These are phyloP conservation scores for Pseudococcus longispinus DNA, from an alignment of 2,888 invertebrate genomes.

Conservation along the genomic window DNA sequence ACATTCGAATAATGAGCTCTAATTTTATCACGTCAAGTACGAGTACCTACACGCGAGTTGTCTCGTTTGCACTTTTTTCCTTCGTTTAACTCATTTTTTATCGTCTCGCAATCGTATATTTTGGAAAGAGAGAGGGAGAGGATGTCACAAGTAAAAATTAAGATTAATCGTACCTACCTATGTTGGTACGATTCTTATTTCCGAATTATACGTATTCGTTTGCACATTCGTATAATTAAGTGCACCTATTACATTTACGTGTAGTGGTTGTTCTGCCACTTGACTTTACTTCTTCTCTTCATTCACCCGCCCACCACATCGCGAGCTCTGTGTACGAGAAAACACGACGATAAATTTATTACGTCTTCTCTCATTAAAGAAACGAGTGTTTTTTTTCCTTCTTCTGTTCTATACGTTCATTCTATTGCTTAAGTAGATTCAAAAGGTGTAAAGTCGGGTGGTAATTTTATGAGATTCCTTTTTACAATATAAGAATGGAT, in stretches of 20 bases:
- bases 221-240: neutral
- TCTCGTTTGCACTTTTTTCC: too few species aligned
- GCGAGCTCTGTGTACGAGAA: neutral
- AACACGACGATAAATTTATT: conserved; percentile 6
- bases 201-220: neutral
- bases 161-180: neutral
- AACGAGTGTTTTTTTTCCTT: neutral
- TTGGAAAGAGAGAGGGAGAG: neutral
- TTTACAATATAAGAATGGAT: neutral
- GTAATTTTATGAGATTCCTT: neutral
- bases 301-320: neutral
- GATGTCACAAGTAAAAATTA: neutral
- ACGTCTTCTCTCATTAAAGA: neutral
- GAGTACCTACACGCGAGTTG: too few species aligned
- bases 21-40: too few species aligned
- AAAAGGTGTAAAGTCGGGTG: neutral
- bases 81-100: too few species aligned
- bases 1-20: too few species aligned
- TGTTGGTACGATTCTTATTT: neutral
- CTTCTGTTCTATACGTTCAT: neutral
- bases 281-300: neutral
- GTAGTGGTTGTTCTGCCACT: neutral
- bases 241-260: neutral
- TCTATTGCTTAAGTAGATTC: neutral
- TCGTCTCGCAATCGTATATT: neutral